Conservation (phyloP, 1,140 invertebrate species). For the Drosophila willistoni region DNA sequence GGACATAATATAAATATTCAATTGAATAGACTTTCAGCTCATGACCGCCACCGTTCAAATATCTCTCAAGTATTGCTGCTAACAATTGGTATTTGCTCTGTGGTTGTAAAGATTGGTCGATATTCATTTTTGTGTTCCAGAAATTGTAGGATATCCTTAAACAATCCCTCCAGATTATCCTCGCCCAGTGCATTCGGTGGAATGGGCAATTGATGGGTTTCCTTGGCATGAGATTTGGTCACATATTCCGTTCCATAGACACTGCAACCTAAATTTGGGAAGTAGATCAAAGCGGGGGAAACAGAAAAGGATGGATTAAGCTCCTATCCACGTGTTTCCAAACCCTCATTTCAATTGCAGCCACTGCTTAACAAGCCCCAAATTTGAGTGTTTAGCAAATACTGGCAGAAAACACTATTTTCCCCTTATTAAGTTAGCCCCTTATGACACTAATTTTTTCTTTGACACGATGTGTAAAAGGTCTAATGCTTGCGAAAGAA, state of each 20-base stretch:
- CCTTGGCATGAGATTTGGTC: conserved; percentile 14
- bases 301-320: too few species aligned
- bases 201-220: conserved; percentile 32
- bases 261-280: conserved; percentile 18
- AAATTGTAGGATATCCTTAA: conserved; percentile 24
- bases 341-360: too few species aligned
- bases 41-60: conserved; percentile 2
- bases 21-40: conserved; percentile 32
- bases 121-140: not conserved
- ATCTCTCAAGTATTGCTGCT: too few species aligned
- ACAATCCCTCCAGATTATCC: conserved; percentile 22
- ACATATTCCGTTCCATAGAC: conserved; percentile 16
- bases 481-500: too few species aligned
- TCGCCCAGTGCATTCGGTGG: conserved; percentile 41
- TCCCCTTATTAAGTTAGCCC: too few species aligned
- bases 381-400: too few species aligned
- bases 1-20: conserved; percentile 33
- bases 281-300: not conserved
- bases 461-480: too few species aligned
- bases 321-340: too few species aligned
- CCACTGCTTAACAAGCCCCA: too few species aligned
- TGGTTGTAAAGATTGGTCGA: conserved; percentile 33
- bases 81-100: conserved; percentile 23
- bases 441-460: too few species aligned
- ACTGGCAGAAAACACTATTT: too few species aligned